Base-by-base conservation (phyloP, 2,888 invertebrate species). In the Sinhomidia bicolor region DNA sequence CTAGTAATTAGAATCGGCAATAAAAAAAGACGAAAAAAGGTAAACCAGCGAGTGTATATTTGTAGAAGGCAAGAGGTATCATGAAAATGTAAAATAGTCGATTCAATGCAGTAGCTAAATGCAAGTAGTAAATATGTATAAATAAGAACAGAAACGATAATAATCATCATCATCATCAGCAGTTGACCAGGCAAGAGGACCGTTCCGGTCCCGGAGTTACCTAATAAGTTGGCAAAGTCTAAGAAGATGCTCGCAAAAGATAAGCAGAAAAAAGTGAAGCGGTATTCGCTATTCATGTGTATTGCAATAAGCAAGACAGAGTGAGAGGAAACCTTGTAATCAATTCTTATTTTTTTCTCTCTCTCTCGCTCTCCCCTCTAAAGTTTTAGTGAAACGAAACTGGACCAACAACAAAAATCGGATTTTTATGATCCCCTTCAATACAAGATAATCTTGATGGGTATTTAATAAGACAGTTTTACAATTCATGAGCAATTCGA, bases 381-480 rank as follows among this genome's bases (percentile, higher is more conserved):
- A 71, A 41, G 47, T 51, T 78, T 78, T 54, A 36, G 36, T 32
- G 1, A 44, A 26, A 14, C 41, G 76, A 82, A 88, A 88, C 87
- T 88, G 87, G 87, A 88, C 65, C 82, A 82, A 76, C 87, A 82
- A 88, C 87, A 88, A 88, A 88, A 88, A 88, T 88, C 82, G 57
- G 78, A 82, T 88, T 81, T 82, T 88, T 88, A 86, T 81, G 86
- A 80, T 86, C 80, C 57, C 23, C 29, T 62, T 68, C 74, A 86
- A 86, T 79, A 81, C 80, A 81, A 86, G 86, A 74, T 80, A 86
- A 81, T 86, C 81, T 86, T 86, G 86, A 86, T 86, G 86, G 86
- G 86, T 81, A 86, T 86, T 86, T 86, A 86, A 86, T 86, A 86
- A 86, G 86, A 54, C 87, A 82, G 82, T 88, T 88, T 88, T 88